Conservation (phyloP, 2,888 invertebrate genomes). For the Agonopterix heracliana region DNA sequence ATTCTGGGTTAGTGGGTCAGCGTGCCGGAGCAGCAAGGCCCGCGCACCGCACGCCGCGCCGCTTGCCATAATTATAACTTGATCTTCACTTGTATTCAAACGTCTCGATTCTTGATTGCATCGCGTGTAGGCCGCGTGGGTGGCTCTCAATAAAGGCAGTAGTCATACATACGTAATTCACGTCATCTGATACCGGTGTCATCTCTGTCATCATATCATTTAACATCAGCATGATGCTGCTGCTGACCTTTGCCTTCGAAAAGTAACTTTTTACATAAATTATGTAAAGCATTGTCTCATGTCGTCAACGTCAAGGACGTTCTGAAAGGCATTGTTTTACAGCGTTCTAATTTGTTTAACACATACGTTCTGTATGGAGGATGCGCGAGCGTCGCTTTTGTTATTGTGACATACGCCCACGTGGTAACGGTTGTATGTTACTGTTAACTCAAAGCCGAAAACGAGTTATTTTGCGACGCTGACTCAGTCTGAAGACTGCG, state of each 20-base stretch:
- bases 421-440: conserved; percentile 58
- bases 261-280: background rate
- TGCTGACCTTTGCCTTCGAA: conserved; percentile 1
- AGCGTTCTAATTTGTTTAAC: conserved; percentile 1
- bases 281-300: conserved; percentile 3
- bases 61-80: conserved; percentile 1
- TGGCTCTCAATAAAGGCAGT: background rate
- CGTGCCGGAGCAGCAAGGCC: conserved; percentile 48
- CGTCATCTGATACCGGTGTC: conserved; percentile 1
- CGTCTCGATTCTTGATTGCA: background rate
- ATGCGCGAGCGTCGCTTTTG: conserved; percentile 18
- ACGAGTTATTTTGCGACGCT: conserved; percentile 57
- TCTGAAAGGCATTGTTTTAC: background rate
- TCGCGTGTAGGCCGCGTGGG: background rate
- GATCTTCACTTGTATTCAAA: conserved; percentile 5
- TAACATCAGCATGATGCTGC: background rate
- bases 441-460: conserved; percentile 56
- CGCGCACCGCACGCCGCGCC: conserved; percentile 28
- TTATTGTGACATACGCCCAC: conserved; percentile 50
- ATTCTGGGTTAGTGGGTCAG: conserved; percentile 74
- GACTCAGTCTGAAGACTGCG: conserved; percentile 36
- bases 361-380: conserved; percentile 10
- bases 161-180: background rate
- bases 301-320: background rate
- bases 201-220: background rate